Percentiles rank a stretch among this genome's conserved stretches.
Conservation (phyloP, 2,797 vertebrate species). For the Catharus ustulatus region DNA sequence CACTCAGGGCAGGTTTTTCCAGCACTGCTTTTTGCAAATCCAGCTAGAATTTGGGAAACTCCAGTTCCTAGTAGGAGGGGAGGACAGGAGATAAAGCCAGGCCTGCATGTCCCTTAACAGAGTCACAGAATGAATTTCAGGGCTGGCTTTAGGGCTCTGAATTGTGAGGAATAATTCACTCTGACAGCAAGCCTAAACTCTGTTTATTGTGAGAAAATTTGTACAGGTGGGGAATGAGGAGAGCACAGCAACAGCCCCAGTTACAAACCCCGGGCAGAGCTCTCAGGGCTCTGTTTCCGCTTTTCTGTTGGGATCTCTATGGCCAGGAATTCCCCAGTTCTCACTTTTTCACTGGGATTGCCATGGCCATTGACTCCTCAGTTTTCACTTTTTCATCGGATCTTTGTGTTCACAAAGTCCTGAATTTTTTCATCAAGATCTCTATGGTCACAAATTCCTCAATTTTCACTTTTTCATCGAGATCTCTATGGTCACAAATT, state of each 20-base stretch:
- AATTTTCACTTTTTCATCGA: too few relatives aligned
- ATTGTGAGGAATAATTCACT: rapidly evolving
- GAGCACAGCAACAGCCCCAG: not conserved
- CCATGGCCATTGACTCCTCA: too few relatives aligned
- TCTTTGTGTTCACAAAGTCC: too few relatives aligned
- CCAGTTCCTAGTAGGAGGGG: not conserved
- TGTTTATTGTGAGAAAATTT: not conserved
- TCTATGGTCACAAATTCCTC: too few relatives aligned
- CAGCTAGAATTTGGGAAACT: not conserved
- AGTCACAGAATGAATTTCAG: too few relatives aligned
- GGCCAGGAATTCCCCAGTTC: too few relatives aligned
- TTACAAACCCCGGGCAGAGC: not conserved
- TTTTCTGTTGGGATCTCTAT: too few relatives aligned
- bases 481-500: too few relatives aligned
- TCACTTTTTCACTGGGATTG: too few relatives aligned
- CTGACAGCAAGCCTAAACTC: not conserved
- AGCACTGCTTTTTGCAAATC: rapidly evolving
- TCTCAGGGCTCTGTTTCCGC: not conserved
- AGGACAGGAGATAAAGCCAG: not conserved
- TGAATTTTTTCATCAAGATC: too few relatives aligned
- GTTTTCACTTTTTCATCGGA: too few relatives aligned
- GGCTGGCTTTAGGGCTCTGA: not conserved
- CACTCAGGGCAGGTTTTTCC: too few relatives aligned
- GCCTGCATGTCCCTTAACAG: rapidly evolving
- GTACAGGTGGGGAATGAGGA: rapidly evolving